Evolutionary conservation across 2,113 vertebrate genomes (phyloP).

Genomic region (Austrofundulus limnaeus): DNA sequence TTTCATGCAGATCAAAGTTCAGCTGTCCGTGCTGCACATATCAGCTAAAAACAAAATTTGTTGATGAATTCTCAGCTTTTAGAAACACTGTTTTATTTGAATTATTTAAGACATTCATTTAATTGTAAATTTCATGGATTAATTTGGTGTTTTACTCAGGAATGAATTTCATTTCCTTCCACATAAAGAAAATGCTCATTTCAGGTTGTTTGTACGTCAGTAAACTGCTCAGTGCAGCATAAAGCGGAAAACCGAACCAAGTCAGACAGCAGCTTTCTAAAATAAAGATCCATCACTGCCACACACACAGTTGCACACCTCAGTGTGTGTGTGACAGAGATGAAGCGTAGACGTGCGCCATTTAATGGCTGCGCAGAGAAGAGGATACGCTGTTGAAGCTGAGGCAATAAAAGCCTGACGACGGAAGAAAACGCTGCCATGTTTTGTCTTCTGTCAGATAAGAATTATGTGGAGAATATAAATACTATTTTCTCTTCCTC

Average conservation of each 20-base stretch:
- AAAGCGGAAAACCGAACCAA: conserved; percentile 19
- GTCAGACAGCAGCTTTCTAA: conserved; percentile 31
- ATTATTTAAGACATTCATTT: background rate
- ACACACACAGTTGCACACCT: conserved; percentile 44
- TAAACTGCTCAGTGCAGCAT: conserved; percentile 45
- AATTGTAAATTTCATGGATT: background rate
- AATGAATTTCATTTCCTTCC: conserved; percentile 13
- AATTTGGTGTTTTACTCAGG: background rate
- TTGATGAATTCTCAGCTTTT: background rate
- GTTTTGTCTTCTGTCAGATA: conserved; percentile 35
- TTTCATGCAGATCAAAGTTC: no score
- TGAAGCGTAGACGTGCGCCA: conserved; percentile 49
- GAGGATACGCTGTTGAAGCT: conserved; percentile 47
- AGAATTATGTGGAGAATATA: conserved; percentile 15
- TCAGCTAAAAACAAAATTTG: background rate
- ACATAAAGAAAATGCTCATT: conserved; percentile 22
- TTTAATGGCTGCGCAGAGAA: conserved; percentile 45
- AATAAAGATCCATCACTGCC: conserved; percentile 61
- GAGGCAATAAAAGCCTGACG: conserved; percentile 66
- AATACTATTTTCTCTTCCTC: no score
- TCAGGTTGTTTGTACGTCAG: conserved; percentile 31
- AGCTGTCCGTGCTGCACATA: no score
- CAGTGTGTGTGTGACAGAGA: conserved; percentile 59
- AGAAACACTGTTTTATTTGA: background rate
- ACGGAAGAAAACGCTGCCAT: conserved; percentile 37